Percentiles rank a stretch among this genome's conserved stretches.
Conservation (phyloP, 2,888 invertebrate species). For the Caenorhabditis sp. region DNA sequence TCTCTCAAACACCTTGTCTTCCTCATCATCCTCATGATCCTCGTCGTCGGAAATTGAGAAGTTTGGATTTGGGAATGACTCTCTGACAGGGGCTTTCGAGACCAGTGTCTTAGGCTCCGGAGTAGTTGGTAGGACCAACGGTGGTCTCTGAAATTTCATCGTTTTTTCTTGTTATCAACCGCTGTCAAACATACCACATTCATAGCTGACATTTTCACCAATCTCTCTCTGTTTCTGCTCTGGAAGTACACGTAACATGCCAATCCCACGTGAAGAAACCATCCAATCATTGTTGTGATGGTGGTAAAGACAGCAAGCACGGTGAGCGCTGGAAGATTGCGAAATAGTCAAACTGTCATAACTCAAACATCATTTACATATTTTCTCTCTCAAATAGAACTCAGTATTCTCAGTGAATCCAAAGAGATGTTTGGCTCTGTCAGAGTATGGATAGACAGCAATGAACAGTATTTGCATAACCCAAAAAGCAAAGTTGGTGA, state of each 20-base stretch:
- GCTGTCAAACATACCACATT: slow-evolving; percentile 8
- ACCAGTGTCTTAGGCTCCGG: not conserved
- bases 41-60: slow-evolving; percentile 69
- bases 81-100: not conserved
- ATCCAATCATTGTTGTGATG: slow-evolving; percentile 58
- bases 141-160: slow-evolving; percentile 38
- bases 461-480: slow-evolving; percentile 51
- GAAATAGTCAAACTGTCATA: too few species aligned
- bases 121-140: slow-evolving; percentile 20
- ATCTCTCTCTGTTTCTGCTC: slow-evolving; percentile 53
- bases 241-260: slow-evolving; percentile 64
- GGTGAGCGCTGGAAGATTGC: slow-evolving; percentile 59
- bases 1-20: slow-evolving; percentile 53
- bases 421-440: slow-evolving; percentile 43
- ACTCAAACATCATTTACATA: too few species aligned
- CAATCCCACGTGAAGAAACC: slow-evolving; percentile 63
- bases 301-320: slow-evolving; percentile 56
- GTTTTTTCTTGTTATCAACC: not conserved
- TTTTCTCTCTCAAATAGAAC: slow-evolving; percentile 48
- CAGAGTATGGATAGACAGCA: slow-evolving; percentile 55
- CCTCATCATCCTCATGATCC: slow-evolving; percentile 37
- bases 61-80: slow-evolving; percentile 64
- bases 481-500: slow-evolving; percentile 59
- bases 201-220: slow-evolving; percentile 45
- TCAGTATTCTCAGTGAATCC: slow-evolving; percentile 38